These are phyloP conservation scores for Grammomys surdaster DNA, from an alignment of 2,113 vertebrate species.

Conservation along the genomic window DNA sequence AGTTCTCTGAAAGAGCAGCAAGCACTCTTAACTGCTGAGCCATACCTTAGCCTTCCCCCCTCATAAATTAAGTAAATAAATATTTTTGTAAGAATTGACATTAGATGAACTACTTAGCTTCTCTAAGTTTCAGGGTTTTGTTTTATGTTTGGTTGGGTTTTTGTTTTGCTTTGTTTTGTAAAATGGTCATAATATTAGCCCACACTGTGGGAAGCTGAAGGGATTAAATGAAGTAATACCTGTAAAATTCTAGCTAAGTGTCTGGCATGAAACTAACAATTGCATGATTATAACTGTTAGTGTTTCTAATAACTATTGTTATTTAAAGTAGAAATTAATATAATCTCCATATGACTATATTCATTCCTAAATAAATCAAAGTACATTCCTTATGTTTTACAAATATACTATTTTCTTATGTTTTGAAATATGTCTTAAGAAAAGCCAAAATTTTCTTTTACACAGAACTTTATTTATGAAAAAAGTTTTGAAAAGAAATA, in stretches of 20 bases:
- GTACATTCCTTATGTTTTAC: not conserved
- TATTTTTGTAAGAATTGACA: not conserved
- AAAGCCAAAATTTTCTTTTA: not conserved
- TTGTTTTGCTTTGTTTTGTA: no score
- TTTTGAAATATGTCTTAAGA: not conserved
- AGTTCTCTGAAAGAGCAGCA: not conserved
- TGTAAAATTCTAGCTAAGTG: not conserved
- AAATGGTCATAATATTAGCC: not conserved
- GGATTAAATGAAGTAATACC: not conserved
- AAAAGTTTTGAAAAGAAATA: not conserved
- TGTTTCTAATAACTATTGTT: not conserved
- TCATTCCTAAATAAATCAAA: not conserved
- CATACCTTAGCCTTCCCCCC: no score
- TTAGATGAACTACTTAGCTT: not conserved
- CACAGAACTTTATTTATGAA: not conserved
- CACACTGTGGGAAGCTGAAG: not conserved
- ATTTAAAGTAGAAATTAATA: constrained; percentile 9
- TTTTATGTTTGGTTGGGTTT: not conserved
- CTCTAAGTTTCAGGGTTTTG: not conserved
- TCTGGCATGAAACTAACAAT: not conserved
- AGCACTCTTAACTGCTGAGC: not conserved
- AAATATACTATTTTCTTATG: not conserved
- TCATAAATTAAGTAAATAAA: not conserved
- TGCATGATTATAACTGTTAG: not conserved
- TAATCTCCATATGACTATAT: not conserved